These are phyloP conservation scores for Chrysomela aeneicollis DNA, from an alignment of 2,888 invertebrate species.

Conservation along the genomic window DNA sequence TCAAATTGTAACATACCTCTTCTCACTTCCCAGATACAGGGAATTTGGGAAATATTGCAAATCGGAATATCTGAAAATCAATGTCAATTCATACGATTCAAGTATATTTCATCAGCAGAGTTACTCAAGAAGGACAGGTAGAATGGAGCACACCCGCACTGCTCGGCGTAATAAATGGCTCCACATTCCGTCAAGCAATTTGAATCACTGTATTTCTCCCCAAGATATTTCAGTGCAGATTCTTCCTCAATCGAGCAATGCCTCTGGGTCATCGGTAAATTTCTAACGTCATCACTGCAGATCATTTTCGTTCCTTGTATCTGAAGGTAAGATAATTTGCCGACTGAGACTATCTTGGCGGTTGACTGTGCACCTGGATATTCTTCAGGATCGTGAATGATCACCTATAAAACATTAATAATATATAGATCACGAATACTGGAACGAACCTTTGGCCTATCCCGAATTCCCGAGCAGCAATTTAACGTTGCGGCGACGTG, in stretches of 20 bases:
- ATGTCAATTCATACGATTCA: too few relatives aligned
- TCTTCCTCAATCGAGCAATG: conserved; percentile 49
- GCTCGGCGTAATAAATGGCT: conserved; percentile 36
- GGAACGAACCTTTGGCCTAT: too few relatives aligned
- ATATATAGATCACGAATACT: too few relatives aligned
- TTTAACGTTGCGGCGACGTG: too few relatives aligned
- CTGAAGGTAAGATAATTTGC: conserved; percentile 43
- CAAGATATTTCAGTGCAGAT: conserved; percentile 45
- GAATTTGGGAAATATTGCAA: conserved; percentile 54
- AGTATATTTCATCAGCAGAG: neutral
- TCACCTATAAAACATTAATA: conserved; percentile 43
- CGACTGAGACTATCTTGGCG: conserved; percentile 42
- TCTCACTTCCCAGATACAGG: conserved; percentile 48
- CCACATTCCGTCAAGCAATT: conserved; percentile 55
- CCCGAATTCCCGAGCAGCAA: too few relatives aligned
- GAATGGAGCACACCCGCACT: conserved; percentile 55
- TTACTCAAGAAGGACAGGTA: conserved; percentile 48
- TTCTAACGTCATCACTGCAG: conserved; percentile 45
- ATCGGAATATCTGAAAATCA: conserved; percentile 40
- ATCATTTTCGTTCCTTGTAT: conserved; percentile 45
- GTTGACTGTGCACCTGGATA: conserved; percentile 47
- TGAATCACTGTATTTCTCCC: conserved; percentile 48
- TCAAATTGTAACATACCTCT: too few relatives aligned
- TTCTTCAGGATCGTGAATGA: conserved; percentile 49
- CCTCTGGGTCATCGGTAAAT: conserved; percentile 47